Base-by-base conservation (phyloP, 2,113 vertebrate species). In the Micromys minutus region DNA sequence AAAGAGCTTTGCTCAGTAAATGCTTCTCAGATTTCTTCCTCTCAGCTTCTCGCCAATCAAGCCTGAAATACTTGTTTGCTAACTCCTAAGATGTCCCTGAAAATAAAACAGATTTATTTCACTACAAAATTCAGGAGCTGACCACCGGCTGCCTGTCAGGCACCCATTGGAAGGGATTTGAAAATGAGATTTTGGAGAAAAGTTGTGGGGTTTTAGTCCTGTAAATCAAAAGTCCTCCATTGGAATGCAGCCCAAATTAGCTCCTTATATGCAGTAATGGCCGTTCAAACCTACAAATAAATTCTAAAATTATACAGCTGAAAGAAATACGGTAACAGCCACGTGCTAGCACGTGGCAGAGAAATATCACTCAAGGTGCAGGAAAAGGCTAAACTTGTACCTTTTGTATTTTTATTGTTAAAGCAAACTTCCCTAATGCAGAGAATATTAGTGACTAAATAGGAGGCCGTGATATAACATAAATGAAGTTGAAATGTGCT, bases 261-360 rank as follows among this genome's bases (percentile, higher is more conserved):
- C n/a, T 57, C 34, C 57, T 22, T n/a, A 4, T 61, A 16, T 79
- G 55, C 47, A 59, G 67, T 29, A 50, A 86, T 65, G 59, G 71
- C 63, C 55, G 34, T 91, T 91, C 19, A 12, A 19, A 29, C 72
- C 59, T 26, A 55, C 31, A 89, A 81, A 75, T 97, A 63, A 81
- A 76, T 65, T 13, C 29, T 42, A 31, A 57, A 88, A 55, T 55
- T 59, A 75, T 39, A 52, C 10, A 42, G 16, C 80, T 69, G 3
- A 61, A 63, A 77, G 67, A 94, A 92, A 79, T 59, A 12, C 7
- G 61, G 5, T 39, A 65, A 50, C 6, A 34, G n/a, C 29, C 45
- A 13, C 50, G 21, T 42, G 0, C 21, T 21, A 39, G 36, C 8
- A 3, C 0, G 0, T 0, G 75, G 57, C 42, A 57, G n/a, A 67